Evolutionary conservation across 2,888 invertebrate species (phyloP).

Genomic region (Acrobasis suavella): DNA sequence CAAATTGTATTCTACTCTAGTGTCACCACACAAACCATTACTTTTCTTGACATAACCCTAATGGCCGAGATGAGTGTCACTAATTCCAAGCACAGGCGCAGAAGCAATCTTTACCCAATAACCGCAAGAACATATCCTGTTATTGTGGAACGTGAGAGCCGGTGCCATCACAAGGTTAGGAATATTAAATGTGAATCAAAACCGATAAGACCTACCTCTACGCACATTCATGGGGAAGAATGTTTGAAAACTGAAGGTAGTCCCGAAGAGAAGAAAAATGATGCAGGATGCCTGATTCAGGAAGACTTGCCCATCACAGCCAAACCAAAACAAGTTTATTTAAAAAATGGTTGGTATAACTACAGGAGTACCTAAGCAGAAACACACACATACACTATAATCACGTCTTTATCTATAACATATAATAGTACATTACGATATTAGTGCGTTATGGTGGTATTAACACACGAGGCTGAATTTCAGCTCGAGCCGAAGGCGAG

Average conservation of each 20-base stretch:
- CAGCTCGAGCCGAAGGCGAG: too few species aligned
- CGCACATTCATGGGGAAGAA: not conserved
- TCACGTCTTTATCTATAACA: too few species aligned
- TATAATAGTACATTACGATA: too few species aligned
- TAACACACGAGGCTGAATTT: too few species aligned
- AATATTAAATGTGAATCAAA: not conserved
- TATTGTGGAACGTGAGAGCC: not conserved
- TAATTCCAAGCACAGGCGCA: not conserved
- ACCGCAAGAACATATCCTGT: not conserved
- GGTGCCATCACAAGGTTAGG: not conserved
- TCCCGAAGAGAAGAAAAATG: not conserved
- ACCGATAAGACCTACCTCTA: not conserved
- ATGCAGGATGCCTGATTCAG: not conserved
- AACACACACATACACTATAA: too few species aligned
- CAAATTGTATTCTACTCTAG: too few species aligned
- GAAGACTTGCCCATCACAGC: not conserved
- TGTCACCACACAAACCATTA: too few species aligned
- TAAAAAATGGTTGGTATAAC: conserved; percentile 2
- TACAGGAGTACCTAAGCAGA: too few species aligned
- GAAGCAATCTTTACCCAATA: not conserved
- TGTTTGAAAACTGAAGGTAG: not conserved
- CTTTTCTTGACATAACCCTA: too few species aligned
- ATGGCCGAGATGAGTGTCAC: not conserved
- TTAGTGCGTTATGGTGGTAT: too few species aligned
- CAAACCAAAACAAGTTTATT: not conserved